A percentile compares a stretch with the other conserved stretches of the same genome.
These are phyloP conservation scores for Urocyon cinereoargenteus DNA, from an alignment of 2,797 vertebrate genomes.

Conservation along the genomic window DNA sequence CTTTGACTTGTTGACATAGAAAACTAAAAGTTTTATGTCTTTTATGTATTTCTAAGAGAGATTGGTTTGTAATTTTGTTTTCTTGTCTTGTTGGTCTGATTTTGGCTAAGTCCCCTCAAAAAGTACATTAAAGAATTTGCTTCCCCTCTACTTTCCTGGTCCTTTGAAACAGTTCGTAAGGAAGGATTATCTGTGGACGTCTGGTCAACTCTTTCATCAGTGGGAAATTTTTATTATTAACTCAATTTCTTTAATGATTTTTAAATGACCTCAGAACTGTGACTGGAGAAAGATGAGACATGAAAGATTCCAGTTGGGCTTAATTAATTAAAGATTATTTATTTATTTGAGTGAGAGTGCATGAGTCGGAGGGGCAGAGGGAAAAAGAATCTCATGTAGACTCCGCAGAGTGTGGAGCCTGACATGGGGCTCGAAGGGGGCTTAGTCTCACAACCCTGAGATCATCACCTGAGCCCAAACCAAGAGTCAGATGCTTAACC, in stretches of 20 bases:
- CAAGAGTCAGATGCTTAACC: background rate
- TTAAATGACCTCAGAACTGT: background rate
- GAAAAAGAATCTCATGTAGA: background rate
- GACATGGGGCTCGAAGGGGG: no score
- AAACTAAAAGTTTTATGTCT: background rate
- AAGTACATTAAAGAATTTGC: background rate
- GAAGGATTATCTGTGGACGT: background rate
- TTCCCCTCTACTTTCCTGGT: background rate
- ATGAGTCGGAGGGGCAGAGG: background rate
- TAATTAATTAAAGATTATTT: background rate
- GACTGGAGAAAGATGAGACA: background rate
- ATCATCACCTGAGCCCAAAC: background rate
- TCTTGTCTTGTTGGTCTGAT: background rate
- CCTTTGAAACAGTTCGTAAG: background rate
- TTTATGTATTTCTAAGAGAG: background rate
- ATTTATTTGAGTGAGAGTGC: background rate
- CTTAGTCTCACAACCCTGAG: background rate
- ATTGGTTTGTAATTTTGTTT: background rate
- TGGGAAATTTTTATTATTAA: background rate
- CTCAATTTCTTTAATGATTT: background rate
- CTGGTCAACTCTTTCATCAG: background rate
- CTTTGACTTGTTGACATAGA: background rate
- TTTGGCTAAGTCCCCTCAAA: background rate
- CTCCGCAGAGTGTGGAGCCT: background rate
- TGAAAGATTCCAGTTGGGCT: background rate